Base-by-base conservation (phyloP, 1,140 invertebrate species). In the Venustaconcha ellipsiformis region DNA sequence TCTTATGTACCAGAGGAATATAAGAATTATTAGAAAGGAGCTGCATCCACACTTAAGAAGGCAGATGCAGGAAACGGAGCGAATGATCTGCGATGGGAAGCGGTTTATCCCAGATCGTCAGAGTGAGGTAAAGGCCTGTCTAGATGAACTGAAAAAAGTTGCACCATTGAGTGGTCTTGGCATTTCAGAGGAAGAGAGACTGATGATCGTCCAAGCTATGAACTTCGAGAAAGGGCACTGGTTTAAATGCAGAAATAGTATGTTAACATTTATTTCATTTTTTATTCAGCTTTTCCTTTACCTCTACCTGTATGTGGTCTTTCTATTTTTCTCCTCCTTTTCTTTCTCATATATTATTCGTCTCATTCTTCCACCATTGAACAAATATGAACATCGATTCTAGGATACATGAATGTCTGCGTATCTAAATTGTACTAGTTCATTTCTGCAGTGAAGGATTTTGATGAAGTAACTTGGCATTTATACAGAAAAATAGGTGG, bases 191-290 rank as follows among this genome's bases (percentile, higher is more conserved):
- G 72, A 86, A 64, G 94, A 94, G 87, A 88, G 89, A 68, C 80
- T 88, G 59, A 81, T 92, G 85, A 92, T 95, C 66, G 89, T 94
- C 0, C 84, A 89, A 85, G 94, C 93, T 0, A 92, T 95, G 80
- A 91, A 89, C 2, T 82, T 93, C 11, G 85, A 78, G 26, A 86
- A 90, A 76, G 94, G 94, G 0, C 93, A 93, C 86, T 95, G 94
- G 94, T 95, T 89, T 82, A 93, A 93, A 84, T 95, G 94, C 89
- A 93, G 92, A 2, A 94, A 94, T 67, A 87, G 88, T 87, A 77
- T 65, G 26, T n/a, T n/a, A 14, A 70, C 37, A 48, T 48, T 48
- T 48, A 2, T 6, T 48, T 48, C 37, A 6, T 48, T 48, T 48
- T 48, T 48, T 48, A 48, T 48, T 48, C 37, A 11, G 37, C 37